Evolutionary conservation across 2,797 vertebrate species (phyloP).

Genomic region (Notamacropus eugenii): DNA sequence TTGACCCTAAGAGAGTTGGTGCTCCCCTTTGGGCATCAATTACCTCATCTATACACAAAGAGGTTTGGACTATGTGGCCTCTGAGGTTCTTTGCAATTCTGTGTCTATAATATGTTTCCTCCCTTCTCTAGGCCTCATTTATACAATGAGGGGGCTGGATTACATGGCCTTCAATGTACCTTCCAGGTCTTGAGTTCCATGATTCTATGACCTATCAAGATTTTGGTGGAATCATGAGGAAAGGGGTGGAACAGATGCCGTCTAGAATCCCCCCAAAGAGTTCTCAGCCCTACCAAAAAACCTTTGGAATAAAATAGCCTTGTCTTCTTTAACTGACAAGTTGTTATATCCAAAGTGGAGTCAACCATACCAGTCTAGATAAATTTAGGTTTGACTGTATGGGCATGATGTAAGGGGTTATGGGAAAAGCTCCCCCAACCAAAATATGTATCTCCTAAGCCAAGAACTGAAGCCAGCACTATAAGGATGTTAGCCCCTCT

Average conservation of each 20-base stretch:
- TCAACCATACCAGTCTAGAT: not conserved
- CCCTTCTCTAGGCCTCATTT: not conserved
- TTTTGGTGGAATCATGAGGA: not conserved
- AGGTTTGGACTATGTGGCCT: not conserved
- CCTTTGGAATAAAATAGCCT: not conserved
- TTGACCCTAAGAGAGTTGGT: not conserved
- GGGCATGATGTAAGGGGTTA: not conserved
- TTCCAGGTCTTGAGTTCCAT: not conserved
- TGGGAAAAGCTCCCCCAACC: not conserved
- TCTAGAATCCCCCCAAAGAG: not conserved
- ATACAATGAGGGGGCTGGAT: not conserved
- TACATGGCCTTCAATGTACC: not conserved
- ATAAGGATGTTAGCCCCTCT: not conserved
- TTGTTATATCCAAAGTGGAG: not conserved
- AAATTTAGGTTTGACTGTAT: not conserved
- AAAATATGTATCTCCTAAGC: not conserved
- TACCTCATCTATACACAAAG: not conserved
- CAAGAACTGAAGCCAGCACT: not conserved
- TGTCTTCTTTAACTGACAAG: not conserved
- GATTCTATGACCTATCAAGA: not conserved
- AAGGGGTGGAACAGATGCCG: not conserved
- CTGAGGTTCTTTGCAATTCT: not conserved
- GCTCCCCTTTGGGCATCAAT: not conserved
- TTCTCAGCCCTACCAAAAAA: not conserved
- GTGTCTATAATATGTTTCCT: not conserved